Evolutionary conservation across 2,113 vertebrate species (phyloP).

Genomic region (Coptodon rendalli): DNA sequence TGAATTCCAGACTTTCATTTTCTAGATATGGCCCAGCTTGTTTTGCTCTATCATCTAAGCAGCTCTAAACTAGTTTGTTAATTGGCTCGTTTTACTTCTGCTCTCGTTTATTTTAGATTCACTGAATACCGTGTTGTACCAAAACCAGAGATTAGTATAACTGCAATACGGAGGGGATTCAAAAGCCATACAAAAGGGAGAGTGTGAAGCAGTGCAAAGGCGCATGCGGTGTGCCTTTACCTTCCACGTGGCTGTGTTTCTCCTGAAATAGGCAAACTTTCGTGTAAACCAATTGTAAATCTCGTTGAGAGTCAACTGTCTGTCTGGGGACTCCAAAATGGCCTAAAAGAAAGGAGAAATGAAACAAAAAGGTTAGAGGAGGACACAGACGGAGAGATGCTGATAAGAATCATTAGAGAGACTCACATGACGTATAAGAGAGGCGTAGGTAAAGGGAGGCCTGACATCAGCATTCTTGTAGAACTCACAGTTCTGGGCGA

Average conservation of each 20-base stretch:
- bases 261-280: slow-evolving; percentile 99
- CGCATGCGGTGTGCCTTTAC: slow-evolving; percentile 62
- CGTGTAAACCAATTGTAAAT: slow-evolving; percentile 99
- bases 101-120: background rate
- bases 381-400: background rate
- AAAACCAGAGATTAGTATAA: background rate
- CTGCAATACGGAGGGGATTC: background rate
- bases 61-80: background rate
- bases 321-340: slow-evolving; percentile 96
- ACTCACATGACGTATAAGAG: slow-evolving; percentile 97
- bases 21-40: background rate
- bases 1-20: background rate
- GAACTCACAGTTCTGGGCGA: slow-evolving; percentile 99
- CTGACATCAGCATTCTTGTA: slow-evolving; percentile 98
- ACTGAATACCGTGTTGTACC: background rate
- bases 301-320: slow-evolving; percentile 97
- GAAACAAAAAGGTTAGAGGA: background rate
- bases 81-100: background rate
- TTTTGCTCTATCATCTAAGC: background rate
- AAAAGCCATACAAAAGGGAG: background rate
- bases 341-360: slow-evolving; percentile 70
- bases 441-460: slow-evolving; percentile 97
- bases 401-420: background rate
- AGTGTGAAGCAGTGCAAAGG: background rate
- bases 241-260: slow-evolving; percentile 99